Conservation (phyloP, 2,113 vertebrate species). For the Chrysemys picta region DNA sequence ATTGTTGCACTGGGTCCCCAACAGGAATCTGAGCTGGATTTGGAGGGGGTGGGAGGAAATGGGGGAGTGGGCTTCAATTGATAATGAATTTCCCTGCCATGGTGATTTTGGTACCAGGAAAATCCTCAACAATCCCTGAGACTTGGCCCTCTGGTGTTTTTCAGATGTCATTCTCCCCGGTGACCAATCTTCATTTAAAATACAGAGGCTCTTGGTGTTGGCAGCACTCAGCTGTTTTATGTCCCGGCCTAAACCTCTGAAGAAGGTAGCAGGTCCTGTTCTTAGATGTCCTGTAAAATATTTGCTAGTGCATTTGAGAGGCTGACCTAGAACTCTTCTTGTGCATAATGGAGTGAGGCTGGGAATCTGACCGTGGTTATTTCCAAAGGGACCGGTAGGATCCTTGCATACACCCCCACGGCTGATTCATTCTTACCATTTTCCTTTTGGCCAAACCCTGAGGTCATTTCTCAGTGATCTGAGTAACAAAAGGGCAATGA, state of each 20-base stretch:
- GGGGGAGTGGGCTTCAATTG: neutral
- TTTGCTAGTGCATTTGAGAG: neutral
- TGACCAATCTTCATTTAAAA: neutral
- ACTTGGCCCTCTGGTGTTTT: neutral
- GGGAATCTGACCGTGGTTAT: neutral
- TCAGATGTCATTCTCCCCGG: neutral
- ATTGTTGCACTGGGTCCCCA: neutral
- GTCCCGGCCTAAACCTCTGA: neutral
- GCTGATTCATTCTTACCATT: neutral
- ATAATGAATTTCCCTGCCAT: neutral
- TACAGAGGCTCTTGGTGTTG: neutral
- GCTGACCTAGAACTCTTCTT: neutral
- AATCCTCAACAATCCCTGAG: too few species aligned
- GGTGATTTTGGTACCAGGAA: neutral
- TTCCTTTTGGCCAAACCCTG: neutral
- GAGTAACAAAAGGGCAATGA: neutral
- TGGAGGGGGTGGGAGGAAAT: neutral
- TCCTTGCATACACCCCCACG: neutral
- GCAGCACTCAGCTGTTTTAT: neutral
- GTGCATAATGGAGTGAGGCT: neutral
- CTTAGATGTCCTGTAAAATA: neutral
- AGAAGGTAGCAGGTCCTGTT: neutral
- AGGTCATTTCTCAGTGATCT: neutral
- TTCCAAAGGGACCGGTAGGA: neutral
- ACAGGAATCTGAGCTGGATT: neutral